phyloP scores from a whole-genome alignment of 2,113 vertebrate species.

The Brachyistius frenatus region DNA sequence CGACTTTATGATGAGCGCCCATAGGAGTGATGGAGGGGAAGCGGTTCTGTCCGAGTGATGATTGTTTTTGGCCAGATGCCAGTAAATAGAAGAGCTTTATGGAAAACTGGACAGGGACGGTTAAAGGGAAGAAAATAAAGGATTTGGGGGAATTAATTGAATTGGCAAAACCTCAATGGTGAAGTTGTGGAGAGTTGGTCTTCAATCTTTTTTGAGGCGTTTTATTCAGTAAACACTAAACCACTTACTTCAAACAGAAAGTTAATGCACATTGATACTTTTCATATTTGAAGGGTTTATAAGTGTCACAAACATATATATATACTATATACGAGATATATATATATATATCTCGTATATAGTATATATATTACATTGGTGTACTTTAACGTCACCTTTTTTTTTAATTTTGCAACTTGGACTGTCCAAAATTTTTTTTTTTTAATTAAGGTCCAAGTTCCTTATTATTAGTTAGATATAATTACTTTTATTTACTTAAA shows the following conservation, averaged over 20 bases:
- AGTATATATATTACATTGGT: too few species aligned
- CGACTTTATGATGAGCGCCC: conserved; percentile 14
- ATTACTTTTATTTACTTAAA: too few species aligned
- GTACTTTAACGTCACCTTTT: too few species aligned
- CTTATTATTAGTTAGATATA: too few species aligned
- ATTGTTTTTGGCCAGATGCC: conserved; percentile 48
- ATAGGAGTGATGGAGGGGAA: not conserved
- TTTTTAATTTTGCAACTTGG: too few species aligned
- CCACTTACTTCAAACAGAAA: conserved; percentile 24
- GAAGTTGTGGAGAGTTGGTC: conserved; percentile 3
- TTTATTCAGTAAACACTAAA: conserved; percentile 15
- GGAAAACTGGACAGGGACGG: conserved; percentile 28
- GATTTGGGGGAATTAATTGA: conserved; percentile 65
- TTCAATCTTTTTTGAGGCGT: conserved; percentile 29
- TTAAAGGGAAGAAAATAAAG: conserved; percentile 40
- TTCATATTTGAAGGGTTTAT: not conserved
- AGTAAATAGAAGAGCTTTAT: conserved; percentile 34
- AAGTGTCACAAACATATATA: not conserved
- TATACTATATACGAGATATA: too few species aligned
- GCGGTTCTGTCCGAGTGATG: conserved; percentile 22
- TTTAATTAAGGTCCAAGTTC: too few species aligned
- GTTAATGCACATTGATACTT: conserved; percentile 9
- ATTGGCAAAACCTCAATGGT: conserved; percentile 59
- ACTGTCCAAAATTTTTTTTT: too few species aligned
- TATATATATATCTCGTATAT: too few species aligned